phyloP scores from a whole-genome alignment of 2,888 invertebrate species.

The Helicoverpa assulta region DNA sequence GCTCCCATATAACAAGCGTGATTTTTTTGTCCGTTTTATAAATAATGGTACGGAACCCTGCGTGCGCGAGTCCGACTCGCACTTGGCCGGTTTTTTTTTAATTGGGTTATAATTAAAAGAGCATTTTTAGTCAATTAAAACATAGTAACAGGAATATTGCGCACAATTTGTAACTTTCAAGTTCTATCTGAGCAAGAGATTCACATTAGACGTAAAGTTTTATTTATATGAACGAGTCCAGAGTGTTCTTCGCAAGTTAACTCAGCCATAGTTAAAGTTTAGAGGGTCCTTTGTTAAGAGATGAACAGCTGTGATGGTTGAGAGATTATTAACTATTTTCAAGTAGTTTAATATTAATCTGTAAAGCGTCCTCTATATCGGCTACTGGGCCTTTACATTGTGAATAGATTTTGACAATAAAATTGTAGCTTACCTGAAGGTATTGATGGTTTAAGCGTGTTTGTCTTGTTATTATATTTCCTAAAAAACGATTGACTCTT shows the following conservation, averaged over 20 bases:
- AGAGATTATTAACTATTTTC: not conserved
- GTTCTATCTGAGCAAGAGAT: not conserved
- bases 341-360: constrained; percentile 2
- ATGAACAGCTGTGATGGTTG: not conserved
- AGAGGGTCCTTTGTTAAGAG: not conserved
- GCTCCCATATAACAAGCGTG: too few species aligned
- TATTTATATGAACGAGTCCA: not conserved
- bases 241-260: constrained; percentile 1
- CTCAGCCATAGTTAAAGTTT: not conserved
- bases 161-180: not conserved
- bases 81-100: too few species aligned
- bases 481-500: too few species aligned
- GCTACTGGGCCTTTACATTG: not conserved
- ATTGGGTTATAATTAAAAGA: not conserved
- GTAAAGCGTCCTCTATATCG: not conserved
- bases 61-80: too few species aligned
- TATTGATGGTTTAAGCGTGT: too few species aligned
- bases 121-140: too few species aligned
- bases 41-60: too few species aligned
- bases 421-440: too few species aligned
- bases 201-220: not conserved
- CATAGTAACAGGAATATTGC: not conserved
- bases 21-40: too few species aligned
- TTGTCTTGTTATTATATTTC: too few species aligned
- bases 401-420: not conserved